These are phyloP conservation scores for Drosophila kokeensis DNA, from an alignment of 2,888 invertebrate species.

Conservation along the genomic window DNA sequence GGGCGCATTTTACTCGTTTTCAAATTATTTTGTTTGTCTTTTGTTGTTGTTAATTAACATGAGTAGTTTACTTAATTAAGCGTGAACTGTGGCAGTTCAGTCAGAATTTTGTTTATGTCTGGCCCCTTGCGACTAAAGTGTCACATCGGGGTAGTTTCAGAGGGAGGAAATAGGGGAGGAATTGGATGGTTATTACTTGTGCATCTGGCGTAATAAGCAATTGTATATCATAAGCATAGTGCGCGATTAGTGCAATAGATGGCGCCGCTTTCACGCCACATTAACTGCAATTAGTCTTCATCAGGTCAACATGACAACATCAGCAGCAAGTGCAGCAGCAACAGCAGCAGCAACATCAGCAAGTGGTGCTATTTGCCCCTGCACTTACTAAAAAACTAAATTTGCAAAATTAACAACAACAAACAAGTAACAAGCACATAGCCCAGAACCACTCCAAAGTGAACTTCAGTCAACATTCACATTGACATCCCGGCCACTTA, in stretches of 20 bases:
- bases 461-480: constrained; percentile 42
- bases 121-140: constrained; percentile 24
- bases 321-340: constrained; percentile 18
- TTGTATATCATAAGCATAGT: constrained; percentile 31
- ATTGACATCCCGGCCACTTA: constrained; percentile 71
- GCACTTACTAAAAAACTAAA: constrained; percentile 32
- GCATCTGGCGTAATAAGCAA: constrained; percentile 12
- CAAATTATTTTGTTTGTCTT: constrained; percentile 38
- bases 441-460: constrained; percentile 44
- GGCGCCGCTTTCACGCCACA: constrained; percentile 66
- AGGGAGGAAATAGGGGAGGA: not conserved
- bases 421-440: constrained; percentile 52
- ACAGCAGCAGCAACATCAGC: constrained; percentile 41
- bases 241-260: constrained; percentile 51
- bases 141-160: constrained; percentile 10
- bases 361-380: constrained; percentile 48
- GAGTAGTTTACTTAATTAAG: constrained; percentile 78
- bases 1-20: constrained; percentile 16
- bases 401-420: constrained; percentile 18
- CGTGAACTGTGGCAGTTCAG: constrained; percentile 49
- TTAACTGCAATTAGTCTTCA: constrained; percentile 77
- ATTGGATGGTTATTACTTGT: constrained; percentile 9
- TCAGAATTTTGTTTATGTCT: constrained; percentile 62
- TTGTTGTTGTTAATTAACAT: constrained; percentile 74
- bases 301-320: constrained; percentile 64